These are phyloP conservation scores for Drosophila barbarae DNA, from an alignment of 2,888 invertebrate genomes.

Conservation along the genomic window DNA sequence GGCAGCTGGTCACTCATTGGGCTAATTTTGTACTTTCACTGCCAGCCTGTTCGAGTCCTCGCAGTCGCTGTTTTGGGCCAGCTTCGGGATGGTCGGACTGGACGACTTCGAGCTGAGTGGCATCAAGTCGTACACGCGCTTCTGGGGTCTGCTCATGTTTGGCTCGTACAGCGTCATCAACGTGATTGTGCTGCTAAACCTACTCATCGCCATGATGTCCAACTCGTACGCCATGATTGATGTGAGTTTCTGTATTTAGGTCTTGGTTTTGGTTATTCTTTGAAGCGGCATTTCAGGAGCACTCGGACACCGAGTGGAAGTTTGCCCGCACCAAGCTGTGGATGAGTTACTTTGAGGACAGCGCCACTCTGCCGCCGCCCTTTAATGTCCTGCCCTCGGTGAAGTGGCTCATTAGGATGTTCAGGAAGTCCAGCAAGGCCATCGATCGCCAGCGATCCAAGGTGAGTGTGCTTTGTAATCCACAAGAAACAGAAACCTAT, in stretches of 20 bases:
- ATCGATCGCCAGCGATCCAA: constrained; percentile 78
- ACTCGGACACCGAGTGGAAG: constrained; percentile 97
- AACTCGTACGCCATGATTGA: constrained; percentile 96
- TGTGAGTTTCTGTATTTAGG: constrained; percentile 81
- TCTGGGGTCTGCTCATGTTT: constrained; percentile 97
- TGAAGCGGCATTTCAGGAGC: constrained; percentile 83
- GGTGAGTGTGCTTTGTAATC: constrained; percentile 50
- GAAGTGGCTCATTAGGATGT: constrained; percentile 86
- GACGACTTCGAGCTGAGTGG: constrained; percentile 92
- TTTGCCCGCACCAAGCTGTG: constrained; percentile 95
- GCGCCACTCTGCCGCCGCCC: constrained; percentile 93
- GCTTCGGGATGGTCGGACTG: constrained; percentile 94
- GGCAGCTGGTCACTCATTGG: constrained; percentile 43
- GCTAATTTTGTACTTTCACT: constrained; percentile 47
- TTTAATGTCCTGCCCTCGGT: constrained; percentile 95
- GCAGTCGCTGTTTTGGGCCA: constrained; percentile 97
- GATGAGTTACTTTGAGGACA: constrained; percentile 97
- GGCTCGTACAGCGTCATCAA: constrained; percentile 97
- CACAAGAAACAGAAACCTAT: neutral
- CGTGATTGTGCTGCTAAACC: constrained; percentile 94
- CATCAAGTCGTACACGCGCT: constrained; percentile 93
- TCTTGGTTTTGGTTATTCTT: neutral
- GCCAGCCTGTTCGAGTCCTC: constrained; percentile 95
- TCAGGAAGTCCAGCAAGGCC: constrained; percentile 82
- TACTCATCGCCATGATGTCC: constrained; percentile 99